Evolutionary conservation across 2,888 invertebrate genomes (phyloP), one percentile per base, ranked within the genome.

Genomic region (Rotaria sp.): DNA sequence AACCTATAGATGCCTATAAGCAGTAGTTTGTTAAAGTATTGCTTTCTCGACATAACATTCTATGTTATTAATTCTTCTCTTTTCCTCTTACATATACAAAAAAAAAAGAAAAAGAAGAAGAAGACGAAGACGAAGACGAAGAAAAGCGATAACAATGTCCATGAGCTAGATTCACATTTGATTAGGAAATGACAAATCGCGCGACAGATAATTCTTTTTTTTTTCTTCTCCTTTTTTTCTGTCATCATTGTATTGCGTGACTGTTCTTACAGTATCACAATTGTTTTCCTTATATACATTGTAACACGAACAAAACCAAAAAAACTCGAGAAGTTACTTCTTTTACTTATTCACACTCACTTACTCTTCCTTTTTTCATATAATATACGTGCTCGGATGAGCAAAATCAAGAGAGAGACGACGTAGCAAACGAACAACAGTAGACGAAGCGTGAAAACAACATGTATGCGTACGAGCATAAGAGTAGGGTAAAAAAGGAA

Each of bases 161-260:
- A 67, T 67, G 67, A 67, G 67, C 67, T 67, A 67, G 67, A 67
- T 67, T 67, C 67, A 67, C 35, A 67, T 67, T 67, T 67, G 67
- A 67, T 67, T 35, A 67, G 67, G 35, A 67, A 67, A 67, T 67
- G 67, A 67, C 67, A 67, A 67, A 67, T 67, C 67, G 67, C 35
- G 35, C 67, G 35, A 67, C 67, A 35, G 67, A 67, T 50, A 50
- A 13, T 50, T 67, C 67, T 67, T 30, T 67, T 21, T 8, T 15
- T 35, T 67, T 4, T 67, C 38, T 26, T 35, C 30, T 30, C 30
- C 52, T 21, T 13, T 8, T 21, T 21, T 21, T 59, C 59, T 67
- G 21, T 30, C 67, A 35, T 67, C 35, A 21, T 67, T 30, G 21
- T 67, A 67, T 67, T 67, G 67, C 67, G 67, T 67, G 67, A 67